Base-by-base conservation (phyloP, 2,113 vertebrate species). In the Crotalus tigris region DNA sequence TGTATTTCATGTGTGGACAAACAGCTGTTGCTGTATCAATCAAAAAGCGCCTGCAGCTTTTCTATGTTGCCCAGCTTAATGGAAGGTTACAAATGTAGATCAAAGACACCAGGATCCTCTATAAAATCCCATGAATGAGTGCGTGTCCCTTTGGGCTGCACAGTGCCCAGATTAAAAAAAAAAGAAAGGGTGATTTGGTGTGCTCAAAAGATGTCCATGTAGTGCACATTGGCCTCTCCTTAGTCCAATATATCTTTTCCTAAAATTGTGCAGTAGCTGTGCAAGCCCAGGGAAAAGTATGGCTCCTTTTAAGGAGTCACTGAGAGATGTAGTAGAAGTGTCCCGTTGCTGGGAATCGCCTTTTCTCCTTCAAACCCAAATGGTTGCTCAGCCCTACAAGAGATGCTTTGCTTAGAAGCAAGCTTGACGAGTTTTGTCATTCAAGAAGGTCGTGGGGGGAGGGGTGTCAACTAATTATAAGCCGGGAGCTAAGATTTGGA, bases 371-470 rank as follows among this genome's bases (percentile, higher is more conserved):
- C 69, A 81, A 21, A 39, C 39, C 75, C 7, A 15, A 81, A 81
- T 81, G 33, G 33, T 39, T 81, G 17, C 75, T 39, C 33, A 44
- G 33, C 33, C 75, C 17, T 39, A 81, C 17, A 81, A 81, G 75
- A 39, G 33, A 81, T 39, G 75, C 33, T 81, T 81, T 44, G 33
- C 17, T 39, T 44, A 81, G 75, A 81, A 81, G 75, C 17, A 44
- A 39, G 17, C 19, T 39, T 81, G 75, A 6, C 9, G 75, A 44
- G 33, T 33, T 44, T 54, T 46, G 12, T 57, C 3, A 26, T 90
- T 90, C 49, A 13, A 46, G 0, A 0, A 54, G 17, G 57, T 21
- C 55, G 2, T 26, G 2, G 19, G 24, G 61, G 26, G 24, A 19
- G 21, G 57, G 21, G 0, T n/a, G 29, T 46, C 53, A 81, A 13